These are phyloP conservation scores for Perithous albicinctus DNA, from an alignment of 2,888 invertebrate species.

Conservation along the genomic window DNA sequence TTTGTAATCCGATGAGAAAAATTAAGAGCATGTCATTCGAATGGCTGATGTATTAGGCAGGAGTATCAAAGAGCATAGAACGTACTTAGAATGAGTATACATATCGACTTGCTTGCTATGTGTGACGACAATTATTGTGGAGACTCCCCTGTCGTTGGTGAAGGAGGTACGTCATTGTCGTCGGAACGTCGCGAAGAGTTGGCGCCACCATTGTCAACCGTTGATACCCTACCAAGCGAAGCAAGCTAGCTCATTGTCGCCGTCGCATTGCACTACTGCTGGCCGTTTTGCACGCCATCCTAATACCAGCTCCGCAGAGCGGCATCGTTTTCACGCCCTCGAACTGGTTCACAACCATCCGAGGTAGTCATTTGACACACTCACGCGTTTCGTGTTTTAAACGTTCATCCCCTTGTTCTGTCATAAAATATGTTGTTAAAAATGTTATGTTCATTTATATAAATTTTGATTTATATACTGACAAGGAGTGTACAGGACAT, in stretches of 20 bases:
- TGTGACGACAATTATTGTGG: neutral
- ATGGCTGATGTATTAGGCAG: neutral
- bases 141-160: constrained; percentile 7
- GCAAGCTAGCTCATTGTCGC: constrained; percentile 49
- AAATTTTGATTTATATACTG: no score
- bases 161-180: constrained; percentile 31
- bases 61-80: neutral
- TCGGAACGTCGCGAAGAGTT: constrained; percentile 20
- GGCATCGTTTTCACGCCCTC: neutral
- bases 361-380: neutral
- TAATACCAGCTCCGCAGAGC: neutral
- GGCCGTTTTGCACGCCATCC: neutral
- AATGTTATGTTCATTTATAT: no score
- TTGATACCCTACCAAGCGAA: constrained; percentile 28
- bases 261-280: constrained; percentile 9
- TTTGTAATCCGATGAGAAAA: no score
- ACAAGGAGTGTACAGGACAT: no score
- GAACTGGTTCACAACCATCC: neutral
- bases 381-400: neutral
- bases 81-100: neutral
- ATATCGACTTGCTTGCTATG: neutral
- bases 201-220: constrained; percentile 49
- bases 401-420: neutral
- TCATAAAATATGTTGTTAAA: neutral
- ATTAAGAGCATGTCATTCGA: neutral